phyloP scores from a whole-genome alignment of 2,797 vertebrate genomes.

The Neostethus bicornis region DNA sequence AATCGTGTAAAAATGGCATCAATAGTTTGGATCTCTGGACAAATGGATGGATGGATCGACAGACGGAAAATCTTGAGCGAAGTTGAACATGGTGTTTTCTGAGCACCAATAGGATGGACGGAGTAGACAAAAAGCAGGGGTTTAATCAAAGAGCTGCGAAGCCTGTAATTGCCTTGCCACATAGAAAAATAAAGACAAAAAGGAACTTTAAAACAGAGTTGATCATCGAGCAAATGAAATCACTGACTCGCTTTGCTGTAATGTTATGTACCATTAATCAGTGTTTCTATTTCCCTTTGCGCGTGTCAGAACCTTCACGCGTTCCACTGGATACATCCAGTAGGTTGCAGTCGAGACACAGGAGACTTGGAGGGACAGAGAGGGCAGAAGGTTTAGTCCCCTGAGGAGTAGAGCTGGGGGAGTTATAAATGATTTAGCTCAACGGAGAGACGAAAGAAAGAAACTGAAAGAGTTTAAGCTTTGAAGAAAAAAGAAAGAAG shows the following conservation, averaged over 20 bases:
- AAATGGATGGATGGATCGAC: too few species aligned
- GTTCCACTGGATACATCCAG: constrained; percentile 42
- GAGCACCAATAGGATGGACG: constrained; percentile 2
- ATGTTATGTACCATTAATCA: constrained; percentile 14
- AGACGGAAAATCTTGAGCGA: constrained; percentile 9
- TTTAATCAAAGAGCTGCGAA: constrained; percentile 28
- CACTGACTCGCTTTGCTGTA: constrained; percentile 11
- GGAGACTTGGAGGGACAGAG: constrained; percentile 32
- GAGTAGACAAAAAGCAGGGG: constrained; percentile 6
- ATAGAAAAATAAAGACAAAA: constrained; percentile 11
- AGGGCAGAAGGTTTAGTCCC: not conserved
- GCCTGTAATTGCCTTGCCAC: constrained; percentile 34
- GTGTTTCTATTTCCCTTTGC: constrained; percentile 18
- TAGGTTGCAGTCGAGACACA: constrained; percentile 22
- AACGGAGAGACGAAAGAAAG: constrained; percentile 22
- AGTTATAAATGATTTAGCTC: constrained; percentile 54
- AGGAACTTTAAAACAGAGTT: constrained; percentile 2
- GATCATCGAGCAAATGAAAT: constrained; percentile 3
- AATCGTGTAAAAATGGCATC: too few species aligned
- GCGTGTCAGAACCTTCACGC: constrained; percentile 35
- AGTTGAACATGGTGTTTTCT: constrained; percentile 6
- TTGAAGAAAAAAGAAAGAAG: constrained; percentile 40
- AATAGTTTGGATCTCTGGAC: too few species aligned
- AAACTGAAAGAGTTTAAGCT: constrained; percentile 31
- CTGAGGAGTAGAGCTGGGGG: constrained; percentile 23